Percentiles rank a stretch among this genome's conserved stretches.
Evolutionary conservation across 2,888 invertebrate species (phyloP).

Genomic region (Drosophila niveifrons): DNA sequence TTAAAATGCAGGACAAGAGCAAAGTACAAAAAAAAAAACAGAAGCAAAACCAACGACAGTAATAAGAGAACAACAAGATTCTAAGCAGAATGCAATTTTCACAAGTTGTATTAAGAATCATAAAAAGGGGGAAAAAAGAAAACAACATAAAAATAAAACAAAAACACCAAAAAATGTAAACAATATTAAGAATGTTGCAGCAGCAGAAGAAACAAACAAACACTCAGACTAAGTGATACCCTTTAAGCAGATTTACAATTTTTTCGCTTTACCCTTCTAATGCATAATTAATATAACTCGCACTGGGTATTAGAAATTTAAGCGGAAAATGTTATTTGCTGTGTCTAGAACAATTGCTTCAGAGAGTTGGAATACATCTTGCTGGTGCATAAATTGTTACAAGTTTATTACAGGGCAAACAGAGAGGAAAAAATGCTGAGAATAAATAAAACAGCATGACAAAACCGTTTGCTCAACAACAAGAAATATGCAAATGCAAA

Average conservation of each 20-base stretch:
- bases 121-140: slow-evolving; percentile 11
- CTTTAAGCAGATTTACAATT: not conserved
- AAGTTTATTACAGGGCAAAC: slow-evolving; percentile 15
- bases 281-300: not conserved
- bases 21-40: no score
- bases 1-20: slow-evolving; percentile 49
- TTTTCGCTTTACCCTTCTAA: not conserved
- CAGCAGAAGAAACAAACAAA: not conserved
- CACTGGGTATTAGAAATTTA: not conserved
- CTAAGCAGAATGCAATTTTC: slow-evolving; percentile 57
- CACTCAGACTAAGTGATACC: slow-evolving; percentile 2
- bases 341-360: not conserved
- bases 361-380: not conserved
- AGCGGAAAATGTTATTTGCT: not conserved
- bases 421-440: slow-evolving; percentile 3
- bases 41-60: slow-evolving; percentile 24
- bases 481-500: slow-evolving; percentile 65
- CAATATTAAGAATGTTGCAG: not conserved
- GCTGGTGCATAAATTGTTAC: not conserved
- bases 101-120: slow-evolving; percentile 55
- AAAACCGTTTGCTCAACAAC: slow-evolving; percentile 60
- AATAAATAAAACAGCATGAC: slow-evolving; percentile 55
- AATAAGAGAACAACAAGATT: slow-evolving; percentile 42
- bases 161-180: slow-evolving; percentile 1
- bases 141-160: slow-evolving; percentile 1